Evolutionary conservation across 2,797 vertebrate species (phyloP).

Genomic region (Chiloscyllium punctatum): DNA sequence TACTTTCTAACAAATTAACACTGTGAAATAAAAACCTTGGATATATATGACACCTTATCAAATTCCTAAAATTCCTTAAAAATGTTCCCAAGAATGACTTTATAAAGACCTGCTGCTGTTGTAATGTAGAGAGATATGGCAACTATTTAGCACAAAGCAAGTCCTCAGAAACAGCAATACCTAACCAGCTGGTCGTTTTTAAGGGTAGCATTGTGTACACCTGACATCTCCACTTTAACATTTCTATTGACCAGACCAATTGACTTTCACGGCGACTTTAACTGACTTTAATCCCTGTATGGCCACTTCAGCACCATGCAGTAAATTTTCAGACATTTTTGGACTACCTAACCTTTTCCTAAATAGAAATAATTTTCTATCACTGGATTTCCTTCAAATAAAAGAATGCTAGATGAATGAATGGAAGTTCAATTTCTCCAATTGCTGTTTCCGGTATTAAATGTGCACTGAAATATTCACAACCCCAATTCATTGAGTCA

Average conservation of each 20-base stretch:
- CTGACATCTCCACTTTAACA: background rate
- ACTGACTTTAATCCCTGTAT: background rate
- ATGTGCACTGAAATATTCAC: no score
- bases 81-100: background rate
- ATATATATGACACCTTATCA: background rate
- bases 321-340: background rate
- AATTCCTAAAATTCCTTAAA: background rate
- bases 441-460: background rate
- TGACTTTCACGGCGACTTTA: background rate
- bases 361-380: background rate
- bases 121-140: background rate
- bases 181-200: background rate
- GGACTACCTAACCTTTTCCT: background rate
- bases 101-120: background rate
- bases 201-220: background rate
- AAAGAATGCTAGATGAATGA: background rate
- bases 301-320: background rate
- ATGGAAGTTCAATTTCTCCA: background rate
- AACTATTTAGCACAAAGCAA: background rate
- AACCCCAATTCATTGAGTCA: background rate
- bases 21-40: background rate
- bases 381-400: background rate
- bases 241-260: background rate
- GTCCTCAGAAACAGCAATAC: background rate
- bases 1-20: background rate